A percentile compares a stretch with the other conserved stretches of the same genome.
These are phyloP conservation scores for Chaetogeoica ovagalla DNA, from an alignment of 2,888 invertebrate species.

Conservation along the genomic window DNA sequence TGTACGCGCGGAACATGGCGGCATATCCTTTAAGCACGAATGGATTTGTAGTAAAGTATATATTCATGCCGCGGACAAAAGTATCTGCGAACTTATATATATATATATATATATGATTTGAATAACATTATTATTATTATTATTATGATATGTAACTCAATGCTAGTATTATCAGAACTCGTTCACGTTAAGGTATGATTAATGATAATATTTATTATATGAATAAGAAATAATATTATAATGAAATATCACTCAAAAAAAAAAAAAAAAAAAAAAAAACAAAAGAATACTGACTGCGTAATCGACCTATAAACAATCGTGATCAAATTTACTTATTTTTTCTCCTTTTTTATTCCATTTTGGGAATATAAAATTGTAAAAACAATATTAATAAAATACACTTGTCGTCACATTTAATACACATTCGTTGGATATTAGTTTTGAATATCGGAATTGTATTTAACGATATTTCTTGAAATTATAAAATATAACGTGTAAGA, in stretches of 20 bases:
- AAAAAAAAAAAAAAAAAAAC: too few species aligned
- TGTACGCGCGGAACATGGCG: background rate
- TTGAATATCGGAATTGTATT: too few species aligned
- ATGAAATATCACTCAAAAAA: background rate
- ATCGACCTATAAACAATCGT: conserved; percentile 3
- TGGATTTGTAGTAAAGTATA: conserved; percentile 28
- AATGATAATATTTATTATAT: conserved; percentile 11
- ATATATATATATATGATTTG: conserved; percentile 20
- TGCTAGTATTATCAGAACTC: conserved; percentile 1
- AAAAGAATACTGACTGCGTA: background rate
- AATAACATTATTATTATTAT: conserved; percentile 19
- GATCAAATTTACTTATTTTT: too few species aligned
- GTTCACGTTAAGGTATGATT: conserved; percentile 26
- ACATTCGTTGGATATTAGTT: too few species aligned
- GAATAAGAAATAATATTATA: conserved; percentile 7
- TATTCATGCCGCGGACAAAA: conserved; percentile 35
- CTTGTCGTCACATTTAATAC: too few species aligned
- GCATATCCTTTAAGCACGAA: conserved; percentile 44
- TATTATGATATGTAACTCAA: background rate
- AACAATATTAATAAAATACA: background rate
- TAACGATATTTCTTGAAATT: too few species aligned
- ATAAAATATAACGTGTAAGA: too few species aligned
- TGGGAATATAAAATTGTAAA: background rate
- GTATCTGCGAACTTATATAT: conserved; percentile 14
- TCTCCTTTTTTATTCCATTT: background rate